Conservation (phyloP, 2,888 invertebrate species). For the Plusia festucae region DNA sequence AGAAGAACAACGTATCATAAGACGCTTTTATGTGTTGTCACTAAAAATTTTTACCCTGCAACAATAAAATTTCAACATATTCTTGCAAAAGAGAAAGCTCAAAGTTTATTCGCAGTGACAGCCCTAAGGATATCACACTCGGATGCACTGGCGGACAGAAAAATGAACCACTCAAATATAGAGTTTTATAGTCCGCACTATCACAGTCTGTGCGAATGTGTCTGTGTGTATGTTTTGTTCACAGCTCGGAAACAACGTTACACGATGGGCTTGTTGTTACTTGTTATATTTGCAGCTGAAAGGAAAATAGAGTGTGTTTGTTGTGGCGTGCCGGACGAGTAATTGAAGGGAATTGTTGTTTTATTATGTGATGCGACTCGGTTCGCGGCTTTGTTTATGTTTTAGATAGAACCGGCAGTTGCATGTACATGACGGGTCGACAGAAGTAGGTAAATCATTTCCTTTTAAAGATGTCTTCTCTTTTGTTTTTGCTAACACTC, state of each 20-base stretch:
- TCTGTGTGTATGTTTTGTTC: slow-evolving; percentile 23
- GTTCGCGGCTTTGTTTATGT: background rate
- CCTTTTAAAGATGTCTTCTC: too few species aligned
- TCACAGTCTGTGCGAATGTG: slow-evolving; percentile 22
- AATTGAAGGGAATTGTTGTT: slow-evolving; percentile 1
- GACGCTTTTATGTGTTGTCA: too few species aligned
- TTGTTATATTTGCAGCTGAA: background rate
- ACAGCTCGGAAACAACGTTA: slow-evolving; percentile 7
- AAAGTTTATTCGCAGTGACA: slow-evolving; percentile 19
- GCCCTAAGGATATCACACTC: slow-evolving; percentile 49
- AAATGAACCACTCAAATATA: slow-evolving; percentile 53
- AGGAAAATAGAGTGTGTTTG: slow-evolving; percentile 1
- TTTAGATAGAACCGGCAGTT: background rate
- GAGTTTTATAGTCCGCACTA: slow-evolving; percentile 40
- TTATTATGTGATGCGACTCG: background rate
- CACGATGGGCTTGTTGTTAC: background rate
- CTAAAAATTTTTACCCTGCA: too few species aligned
- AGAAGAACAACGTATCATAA: too few species aligned
- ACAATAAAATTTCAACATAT: too few species aligned
- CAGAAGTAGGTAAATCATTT: too few species aligned
- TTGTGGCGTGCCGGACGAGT: background rate
- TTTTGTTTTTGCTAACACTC: too few species aligned
- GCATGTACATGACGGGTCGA: background rate
- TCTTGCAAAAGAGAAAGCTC: background rate
- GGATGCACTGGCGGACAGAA: slow-evolving; percentile 56